These are phyloP conservation scores for Pachyuromys duprasi DNA, from an alignment of 2,797 vertebrate genomes.

Conservation along the genomic window DNA sequence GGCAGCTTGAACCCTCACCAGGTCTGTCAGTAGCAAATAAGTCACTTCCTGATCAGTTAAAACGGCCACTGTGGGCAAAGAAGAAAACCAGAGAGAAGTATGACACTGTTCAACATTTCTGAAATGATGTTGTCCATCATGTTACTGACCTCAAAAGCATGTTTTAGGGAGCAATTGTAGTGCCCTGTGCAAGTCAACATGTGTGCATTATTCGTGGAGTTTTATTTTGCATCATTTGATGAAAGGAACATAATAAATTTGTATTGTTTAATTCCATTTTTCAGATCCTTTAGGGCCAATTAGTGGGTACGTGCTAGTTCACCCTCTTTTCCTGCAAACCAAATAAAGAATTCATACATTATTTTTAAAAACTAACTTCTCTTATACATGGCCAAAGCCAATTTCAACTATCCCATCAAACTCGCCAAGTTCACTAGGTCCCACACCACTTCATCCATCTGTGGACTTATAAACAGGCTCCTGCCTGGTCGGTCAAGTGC, in stretches of 20 bases:
- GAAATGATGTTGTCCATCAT: neutral
- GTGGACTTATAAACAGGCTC: neutral
- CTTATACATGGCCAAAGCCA: neutral
- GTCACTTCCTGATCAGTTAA: neutral
- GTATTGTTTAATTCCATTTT: slow-evolving; percentile 19
- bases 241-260: neutral
- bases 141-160: neutral
- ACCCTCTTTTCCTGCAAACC: neutral
- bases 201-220: neutral
- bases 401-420: slow-evolving; percentile 2
- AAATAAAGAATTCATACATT: neutral
- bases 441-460: neutral
- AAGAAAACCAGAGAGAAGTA: neutral
- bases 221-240: slow-evolving; percentile 52
- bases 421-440: neutral
- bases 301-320: neutral
- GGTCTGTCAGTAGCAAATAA: neutral
- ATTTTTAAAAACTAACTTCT: neutral
- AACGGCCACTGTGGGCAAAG: neutral
- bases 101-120: neutral
- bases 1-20: neutral
- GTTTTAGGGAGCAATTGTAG: neutral
- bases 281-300: neutral
- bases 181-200: neutral
- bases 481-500: neutral